These are phyloP conservation scores for Chloropsis hardwickii DNA, from an alignment of 2,113 vertebrate genomes.

Conservation along the genomic window DNA sequence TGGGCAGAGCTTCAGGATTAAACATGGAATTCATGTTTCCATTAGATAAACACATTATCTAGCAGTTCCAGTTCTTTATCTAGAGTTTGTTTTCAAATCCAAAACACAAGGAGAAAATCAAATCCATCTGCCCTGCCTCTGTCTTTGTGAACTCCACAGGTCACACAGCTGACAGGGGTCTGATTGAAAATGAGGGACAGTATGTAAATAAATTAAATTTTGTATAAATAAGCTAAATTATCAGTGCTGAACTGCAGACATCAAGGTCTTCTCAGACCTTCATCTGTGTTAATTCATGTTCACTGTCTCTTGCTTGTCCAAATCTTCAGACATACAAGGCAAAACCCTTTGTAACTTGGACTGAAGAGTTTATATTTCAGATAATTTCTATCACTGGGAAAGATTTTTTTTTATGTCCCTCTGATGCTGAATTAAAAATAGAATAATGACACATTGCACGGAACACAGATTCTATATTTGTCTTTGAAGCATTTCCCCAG, in stretches of 20 bases:
- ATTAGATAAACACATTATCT: neutral
- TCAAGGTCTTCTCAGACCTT: neutral
- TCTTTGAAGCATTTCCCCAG: neutral
- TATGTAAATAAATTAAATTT: neutral
- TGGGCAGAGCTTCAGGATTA: neutral
- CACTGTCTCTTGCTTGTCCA: neutral
- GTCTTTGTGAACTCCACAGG: neutral
- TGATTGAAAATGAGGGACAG: neutral
- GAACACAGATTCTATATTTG: constrained; percentile 8
- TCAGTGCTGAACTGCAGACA: neutral
- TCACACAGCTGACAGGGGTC: neutral
- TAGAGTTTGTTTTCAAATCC: neutral
- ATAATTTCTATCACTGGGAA: neutral
- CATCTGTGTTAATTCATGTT: neutral
- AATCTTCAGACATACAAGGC: neutral
- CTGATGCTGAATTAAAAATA: constrained; percentile 26
- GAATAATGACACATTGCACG: neutral
- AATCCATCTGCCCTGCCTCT: neutral
- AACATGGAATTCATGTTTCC: constrained; percentile 18
- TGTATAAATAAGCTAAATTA: neutral
- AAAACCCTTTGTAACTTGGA: neutral
- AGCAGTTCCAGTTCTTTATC: neutral
- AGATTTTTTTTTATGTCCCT: neutral
- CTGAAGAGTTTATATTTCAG: neutral
- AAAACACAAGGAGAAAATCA: neutral